Evolutionary conservation across 2,113 vertebrate genomes (phyloP).

Genomic region (Centrocercus urophasianus): DNA sequence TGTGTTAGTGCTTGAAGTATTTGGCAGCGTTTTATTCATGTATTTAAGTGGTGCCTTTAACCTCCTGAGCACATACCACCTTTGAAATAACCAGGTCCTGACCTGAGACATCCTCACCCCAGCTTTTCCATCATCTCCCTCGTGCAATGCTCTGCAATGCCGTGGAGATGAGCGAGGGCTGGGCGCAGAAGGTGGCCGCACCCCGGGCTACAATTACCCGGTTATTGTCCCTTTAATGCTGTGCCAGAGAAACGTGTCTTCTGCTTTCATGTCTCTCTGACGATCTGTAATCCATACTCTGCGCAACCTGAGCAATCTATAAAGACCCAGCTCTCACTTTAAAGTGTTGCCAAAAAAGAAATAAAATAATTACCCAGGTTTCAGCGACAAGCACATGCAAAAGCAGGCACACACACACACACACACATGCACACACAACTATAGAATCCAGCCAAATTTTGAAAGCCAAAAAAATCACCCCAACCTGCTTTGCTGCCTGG

Average conservation of each 20-base stretch:
- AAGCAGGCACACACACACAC: background rate
- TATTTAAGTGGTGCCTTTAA: conserved; percentile 42
- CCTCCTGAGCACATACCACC: conserved; percentile 19
- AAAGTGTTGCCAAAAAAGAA: conserved; percentile 62
- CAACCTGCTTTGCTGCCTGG: background rate
- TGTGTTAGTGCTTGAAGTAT: background rate
- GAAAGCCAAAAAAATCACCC: background rate
- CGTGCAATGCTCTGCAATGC: background rate
- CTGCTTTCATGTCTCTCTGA: conserved; percentile 64
- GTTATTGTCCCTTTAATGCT: conserved; percentile 59
- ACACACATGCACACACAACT: background rate
- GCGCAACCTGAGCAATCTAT: conserved; percentile 64
- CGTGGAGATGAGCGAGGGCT: background rate
- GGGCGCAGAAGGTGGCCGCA: background rate
- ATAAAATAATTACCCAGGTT: conserved; percentile 49
- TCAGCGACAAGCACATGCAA: background rate
- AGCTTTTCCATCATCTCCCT: conserved; percentile 2
- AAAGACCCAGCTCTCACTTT: conserved; percentile 64
- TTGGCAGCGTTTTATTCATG: conserved; percentile 50
- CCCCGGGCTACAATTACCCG: conserved; percentile 54
- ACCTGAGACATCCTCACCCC: conserved; percentile 26
- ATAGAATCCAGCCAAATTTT: background rate
- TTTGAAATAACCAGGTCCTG: conserved; percentile 53
- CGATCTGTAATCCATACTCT: conserved; percentile 56
- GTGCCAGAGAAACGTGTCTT: conserved; percentile 51